These are phyloP conservation scores for Aramus guarauna DNA, from an alignment of 2,113 vertebrate species.

Conservation along the genomic window DNA sequence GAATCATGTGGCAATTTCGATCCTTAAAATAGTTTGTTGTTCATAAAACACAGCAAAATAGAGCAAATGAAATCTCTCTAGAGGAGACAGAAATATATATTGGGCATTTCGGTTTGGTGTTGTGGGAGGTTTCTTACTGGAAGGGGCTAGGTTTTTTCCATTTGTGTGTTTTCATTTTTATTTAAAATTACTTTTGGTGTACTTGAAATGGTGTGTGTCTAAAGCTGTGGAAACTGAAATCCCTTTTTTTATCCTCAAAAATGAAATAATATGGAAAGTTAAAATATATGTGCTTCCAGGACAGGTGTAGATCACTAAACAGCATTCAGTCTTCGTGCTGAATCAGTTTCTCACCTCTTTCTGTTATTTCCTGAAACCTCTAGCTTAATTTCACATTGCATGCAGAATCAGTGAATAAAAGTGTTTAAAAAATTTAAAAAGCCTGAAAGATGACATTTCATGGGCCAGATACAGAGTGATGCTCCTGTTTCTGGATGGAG, in stretches of 20 bases:
- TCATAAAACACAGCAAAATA: constrained; percentile 18
- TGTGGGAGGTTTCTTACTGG: constrained; percentile 1
- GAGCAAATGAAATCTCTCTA: not conserved
- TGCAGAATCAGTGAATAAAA: not conserved
- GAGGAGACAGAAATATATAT: not conserved
- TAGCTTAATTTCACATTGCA: not conserved
- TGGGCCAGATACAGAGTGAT: not conserved
- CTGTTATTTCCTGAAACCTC: not conserved
- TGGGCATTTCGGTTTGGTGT: not conserved
- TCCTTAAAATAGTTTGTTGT: constrained; percentile 40
- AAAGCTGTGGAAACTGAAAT: not conserved
- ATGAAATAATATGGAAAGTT: not conserved
- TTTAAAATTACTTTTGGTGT: not conserved
- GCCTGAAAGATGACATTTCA: not conserved
- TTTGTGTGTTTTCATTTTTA: not conserved
- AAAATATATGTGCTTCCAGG: not conserved
- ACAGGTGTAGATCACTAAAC: not conserved
- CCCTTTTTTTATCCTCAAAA: not conserved
- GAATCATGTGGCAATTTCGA: constrained; percentile 45
- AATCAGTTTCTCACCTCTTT: not conserved
- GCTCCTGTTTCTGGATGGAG: not conserved
- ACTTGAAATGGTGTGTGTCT: not conserved
- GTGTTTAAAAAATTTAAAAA: not conserved
- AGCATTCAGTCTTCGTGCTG: not conserved
- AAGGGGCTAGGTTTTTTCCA: not conserved